Base-by-base conservation (phyloP, 2,797 vertebrate genomes). In the Gymnoscopelus microlampas region DNA sequence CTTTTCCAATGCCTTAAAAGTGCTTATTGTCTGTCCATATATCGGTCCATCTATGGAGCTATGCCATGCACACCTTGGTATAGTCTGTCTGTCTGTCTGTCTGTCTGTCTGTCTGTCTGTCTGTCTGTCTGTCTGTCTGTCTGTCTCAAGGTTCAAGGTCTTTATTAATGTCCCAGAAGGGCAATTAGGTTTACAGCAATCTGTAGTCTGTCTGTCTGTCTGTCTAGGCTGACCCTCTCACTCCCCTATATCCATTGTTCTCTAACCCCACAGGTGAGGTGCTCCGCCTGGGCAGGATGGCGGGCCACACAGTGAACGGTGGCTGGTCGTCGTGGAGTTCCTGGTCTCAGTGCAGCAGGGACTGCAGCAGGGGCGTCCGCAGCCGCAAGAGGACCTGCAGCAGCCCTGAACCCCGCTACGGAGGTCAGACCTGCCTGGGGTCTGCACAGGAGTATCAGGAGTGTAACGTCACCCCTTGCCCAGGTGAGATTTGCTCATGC, bases 271-370 rank as follows among this genome's bases (percentile, higher is more conserved):
- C 89, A 83, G 97, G 95, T 1, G 96, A 97, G 79, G 94, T 98
- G 77, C 92, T 99, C 72, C 95, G 94, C 2, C 93, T 97, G 0
- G 96, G 97, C 12, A 91, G 94, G 55, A 95, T 96, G 67, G 95
- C 96, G 0, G 94, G 96, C 50, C 95, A 97, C 80, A 95, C 95
- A 0, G 88, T 98, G 62, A 97, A 98, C 0, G 97, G 97, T 0
- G 97, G 94, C 26, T 99, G 97, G 97, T 95, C 97, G 0, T 85
- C 95, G 15, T 99, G 97, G 97, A 93, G 93, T 0, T 92, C 96
- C 0, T 99, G 97, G 97, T 96, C 96, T 0, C 97, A 98, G 87
- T 99, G 97, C 86, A 99, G 96, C 72, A 93, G 96, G 4, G 97
- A 99, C 88, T 99, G 97, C 81, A 97, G 95, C 64, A 86, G 96